Evolutionary conservation across 2,888 invertebrate genomes (phyloP).

Genomic region (Elysia crispata): DNA sequence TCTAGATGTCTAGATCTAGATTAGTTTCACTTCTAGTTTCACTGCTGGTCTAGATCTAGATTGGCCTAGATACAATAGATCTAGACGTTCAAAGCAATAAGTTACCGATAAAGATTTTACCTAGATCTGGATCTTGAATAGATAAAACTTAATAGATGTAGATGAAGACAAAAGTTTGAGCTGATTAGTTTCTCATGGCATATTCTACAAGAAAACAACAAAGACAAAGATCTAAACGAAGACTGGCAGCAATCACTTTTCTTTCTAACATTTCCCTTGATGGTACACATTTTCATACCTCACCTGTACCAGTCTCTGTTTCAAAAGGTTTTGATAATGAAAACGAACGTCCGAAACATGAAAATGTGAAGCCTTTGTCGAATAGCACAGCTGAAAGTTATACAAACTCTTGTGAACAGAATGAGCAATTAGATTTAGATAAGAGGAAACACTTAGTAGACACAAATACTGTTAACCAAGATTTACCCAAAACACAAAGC

Average conservation of each 20-base stretch:
- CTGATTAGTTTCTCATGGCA: slow-evolving; percentile 48
- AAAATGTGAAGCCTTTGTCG: too few species aligned
- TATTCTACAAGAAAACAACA: slow-evolving; percentile 56
- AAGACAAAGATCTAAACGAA: slow-evolving; percentile 70
- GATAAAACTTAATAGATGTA: too few species aligned
- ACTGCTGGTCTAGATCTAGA: too few species aligned
- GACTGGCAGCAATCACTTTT: slow-evolving; percentile 93
- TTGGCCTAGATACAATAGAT: too few species aligned
- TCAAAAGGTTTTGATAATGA: background rate
- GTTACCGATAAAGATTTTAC: too few species aligned
- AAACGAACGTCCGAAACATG: background rate
- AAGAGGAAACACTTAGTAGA: background rate
- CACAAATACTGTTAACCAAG: background rate
- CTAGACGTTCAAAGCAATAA: too few species aligned
- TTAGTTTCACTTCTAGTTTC: too few species aligned
- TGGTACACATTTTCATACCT: slow-evolving; percentile 85
- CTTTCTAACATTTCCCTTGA: slow-evolving; percentile 96
- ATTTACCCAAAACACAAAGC: background rate
- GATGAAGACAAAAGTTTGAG: background rate
- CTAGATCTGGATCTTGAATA: too few species aligned
- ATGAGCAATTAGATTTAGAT: background rate
- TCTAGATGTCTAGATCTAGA: too few species aligned
- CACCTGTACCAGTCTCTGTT: slow-evolving; percentile 7
- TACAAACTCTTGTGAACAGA: too few species aligned
- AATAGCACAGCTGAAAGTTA: too few species aligned